Evolutionary conservation across 2,113 vertebrate genomes (phyloP), one percentile per base, ranked within the genome.

Genomic region (Motacilla tschutschensis): DNA sequence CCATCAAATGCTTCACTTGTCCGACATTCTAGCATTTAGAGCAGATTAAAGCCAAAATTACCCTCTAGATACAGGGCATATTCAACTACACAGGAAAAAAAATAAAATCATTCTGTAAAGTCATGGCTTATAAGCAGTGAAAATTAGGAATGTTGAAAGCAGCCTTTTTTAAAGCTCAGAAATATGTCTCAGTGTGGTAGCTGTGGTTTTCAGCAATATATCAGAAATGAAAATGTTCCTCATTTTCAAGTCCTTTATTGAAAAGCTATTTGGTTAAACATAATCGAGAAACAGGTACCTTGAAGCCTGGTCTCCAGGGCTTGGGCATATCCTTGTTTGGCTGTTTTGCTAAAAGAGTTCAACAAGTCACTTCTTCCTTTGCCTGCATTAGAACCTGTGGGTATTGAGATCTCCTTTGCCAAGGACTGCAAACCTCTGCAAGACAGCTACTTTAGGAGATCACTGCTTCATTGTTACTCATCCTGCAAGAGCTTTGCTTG

Each of bases 1-100:
- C 92, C 91, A 94, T 95, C 93, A 92, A 95, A 94, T 91, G 91
- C 79, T 94, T 94, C 74, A n/a, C 89, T 95, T 92, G 91, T 94
- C 92, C 93, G 15, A 93, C 36, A 63, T 92, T 86, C 64, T 88
- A 86, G 85, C 65, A 0, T 94, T 96, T 91, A 92, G 85, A 91
- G 89, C 77, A 86, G 87, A 96, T 95, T 96, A 95, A 94, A 96
- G 93, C 79, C 74, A 69, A 95, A 92, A 88, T 89, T 83, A 73
- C 66, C 48, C 83, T 93, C 64, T 22, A 76, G 85, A 87, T 87
- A 79, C 83, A 87, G 74, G 92, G 79, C 90, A 79, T 54, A 87
- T 92, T 95, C 84, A 95, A 48, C 87, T 88, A 28, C 66, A 65
- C 31, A 54, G 87, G 43, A 35, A 58, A 89, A 91, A 82, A 84